A percentile compares a stretch with the other conserved stretches of the same genome.
Conservation (phyloP, 2,797 vertebrate species). For the Hemibagrus guttatus region DNA sequence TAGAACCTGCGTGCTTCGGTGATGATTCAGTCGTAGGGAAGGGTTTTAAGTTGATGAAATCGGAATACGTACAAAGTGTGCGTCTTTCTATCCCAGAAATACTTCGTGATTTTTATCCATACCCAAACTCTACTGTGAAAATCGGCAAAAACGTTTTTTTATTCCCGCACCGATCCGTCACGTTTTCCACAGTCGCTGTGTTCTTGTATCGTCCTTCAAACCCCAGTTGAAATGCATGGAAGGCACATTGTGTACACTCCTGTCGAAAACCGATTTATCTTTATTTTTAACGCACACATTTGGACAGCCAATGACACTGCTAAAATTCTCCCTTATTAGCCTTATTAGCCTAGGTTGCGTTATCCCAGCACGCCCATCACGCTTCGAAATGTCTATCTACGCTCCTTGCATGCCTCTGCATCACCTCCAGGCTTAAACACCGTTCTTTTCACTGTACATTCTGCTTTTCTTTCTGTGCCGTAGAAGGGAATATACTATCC, state of each 20-base stretch:
- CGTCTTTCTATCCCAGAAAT: background rate
- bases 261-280: too few relatives aligned
- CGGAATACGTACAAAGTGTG: background rate
- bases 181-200: background rate
- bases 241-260: conserved; percentile 13
- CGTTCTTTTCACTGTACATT: conserved; percentile 59
- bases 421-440: conserved; percentile 55
- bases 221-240: conserved; percentile 24
- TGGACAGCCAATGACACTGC: conserved; percentile 2
- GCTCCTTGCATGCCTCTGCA: conserved; percentile 70
- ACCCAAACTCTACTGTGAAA: conserved; percentile 3
- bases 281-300: background rate
- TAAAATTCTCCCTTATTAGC: background rate
- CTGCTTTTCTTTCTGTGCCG: conserved; percentile 52
- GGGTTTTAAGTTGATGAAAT: conserved; percentile 10
- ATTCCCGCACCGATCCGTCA: background rate
- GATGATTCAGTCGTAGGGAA: conserved; percentile 28
- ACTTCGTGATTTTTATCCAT: background rate
- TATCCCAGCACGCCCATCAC: background rate
- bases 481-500: conserved; percentile 37
- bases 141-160: background rate
- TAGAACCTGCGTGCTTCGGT: conserved; percentile 36
- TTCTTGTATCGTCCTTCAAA: conserved; percentile 11
- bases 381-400: conserved; percentile 28
- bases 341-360: background rate